These are phyloP conservation scores for Delia radicum DNA, from an alignment of 1,140 invertebrate species.

Conservation along the genomic window DNA sequence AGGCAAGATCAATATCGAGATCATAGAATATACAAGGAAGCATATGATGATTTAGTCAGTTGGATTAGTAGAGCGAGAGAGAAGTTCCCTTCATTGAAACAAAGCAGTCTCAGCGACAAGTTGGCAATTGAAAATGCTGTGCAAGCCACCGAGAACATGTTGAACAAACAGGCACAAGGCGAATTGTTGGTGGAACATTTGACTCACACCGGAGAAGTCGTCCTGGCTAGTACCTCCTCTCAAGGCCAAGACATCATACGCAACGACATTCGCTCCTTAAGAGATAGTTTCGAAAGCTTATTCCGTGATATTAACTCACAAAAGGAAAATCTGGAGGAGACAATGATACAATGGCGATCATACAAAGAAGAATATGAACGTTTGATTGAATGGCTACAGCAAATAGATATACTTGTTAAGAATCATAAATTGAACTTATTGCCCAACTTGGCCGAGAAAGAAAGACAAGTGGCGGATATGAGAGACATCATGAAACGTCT, in stretches of 20 bases:
- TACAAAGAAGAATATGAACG: conserved; percentile 92
- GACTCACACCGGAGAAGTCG: conserved; percentile 81
- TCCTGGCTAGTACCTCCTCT: conserved; percentile 77
- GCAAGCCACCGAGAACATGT: conserved; percentile 77
- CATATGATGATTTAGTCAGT: conserved; percentile 80
- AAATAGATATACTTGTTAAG: conserved; percentile 88
- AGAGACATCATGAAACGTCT: conserved; percentile 75
- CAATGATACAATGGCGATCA: conserved; percentile 80
- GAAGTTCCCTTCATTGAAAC: conserved; percentile 84
- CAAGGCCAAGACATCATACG: conserved; percentile 78
- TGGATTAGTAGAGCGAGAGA: conserved; percentile 85
- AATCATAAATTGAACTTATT: conserved; percentile 84
- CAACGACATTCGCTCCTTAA: conserved; percentile 80
- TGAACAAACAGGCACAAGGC: conserved; percentile 89
- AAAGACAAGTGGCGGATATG: conserved; percentile 79
- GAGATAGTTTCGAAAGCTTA: conserved; percentile 80
- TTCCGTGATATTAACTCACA: conserved; percentile 85
- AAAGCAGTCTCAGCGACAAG: conserved; percentile 81
- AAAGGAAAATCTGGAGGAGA: conserved; percentile 79
- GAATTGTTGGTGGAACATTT: conserved; percentile 84
- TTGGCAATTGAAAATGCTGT: conserved; percentile 84
- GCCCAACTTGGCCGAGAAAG: conserved; percentile 80
- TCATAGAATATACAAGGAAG: conserved; percentile 84
- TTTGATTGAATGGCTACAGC: conserved; percentile 89
- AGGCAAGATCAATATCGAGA: conserved; percentile 85